Conservation (phyloP, 2,888 invertebrate genomes). For the Agrilus biguttatus region DNA sequence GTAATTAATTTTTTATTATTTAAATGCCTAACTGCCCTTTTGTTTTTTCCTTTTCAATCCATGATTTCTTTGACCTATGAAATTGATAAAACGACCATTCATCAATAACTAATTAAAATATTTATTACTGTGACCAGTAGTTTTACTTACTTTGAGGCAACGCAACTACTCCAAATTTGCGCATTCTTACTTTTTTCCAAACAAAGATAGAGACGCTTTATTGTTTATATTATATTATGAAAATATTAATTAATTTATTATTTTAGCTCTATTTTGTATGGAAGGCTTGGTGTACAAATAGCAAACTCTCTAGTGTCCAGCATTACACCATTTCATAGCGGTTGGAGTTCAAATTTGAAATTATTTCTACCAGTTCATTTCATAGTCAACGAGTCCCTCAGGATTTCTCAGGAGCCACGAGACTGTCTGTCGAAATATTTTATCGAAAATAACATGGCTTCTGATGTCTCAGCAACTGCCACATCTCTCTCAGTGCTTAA, state of each 20-base stretch:
- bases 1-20: too few species aligned
- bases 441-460: slow-evolving; percentile 13
- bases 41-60: too few species aligned
- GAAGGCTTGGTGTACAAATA: slow-evolving; percentile 33
- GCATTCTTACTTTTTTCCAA: too few species aligned
- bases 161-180: too few species aligned
- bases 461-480: slow-evolving; percentile 17
- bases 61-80: too few species aligned
- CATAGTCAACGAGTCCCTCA: slow-evolving; percentile 25
- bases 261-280: slow-evolving; percentile 35
- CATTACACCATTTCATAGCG: slow-evolving; percentile 27
- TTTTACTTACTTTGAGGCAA: too few species aligned
- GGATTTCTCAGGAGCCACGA: slow-evolving; percentile 11
- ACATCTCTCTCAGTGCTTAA: slow-evolving; percentile 22
- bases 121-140: too few species aligned
- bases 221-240: neutral
- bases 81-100: too few species aligned
- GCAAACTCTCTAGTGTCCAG: slow-evolving; percentile 32
- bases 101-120: too few species aligned
- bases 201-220: too few species aligned
- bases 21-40: too few species aligned
- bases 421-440: slow-evolving; percentile 17
- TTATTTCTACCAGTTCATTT: slow-evolving; percentile 27
- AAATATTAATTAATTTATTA: slow-evolving; percentile 4
- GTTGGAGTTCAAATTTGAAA: slow-evolving; percentile 29